Base-by-base conservation (phyloP, 64 coral and sea anemone genomes). In the Stylophora pistillata region DNA sequence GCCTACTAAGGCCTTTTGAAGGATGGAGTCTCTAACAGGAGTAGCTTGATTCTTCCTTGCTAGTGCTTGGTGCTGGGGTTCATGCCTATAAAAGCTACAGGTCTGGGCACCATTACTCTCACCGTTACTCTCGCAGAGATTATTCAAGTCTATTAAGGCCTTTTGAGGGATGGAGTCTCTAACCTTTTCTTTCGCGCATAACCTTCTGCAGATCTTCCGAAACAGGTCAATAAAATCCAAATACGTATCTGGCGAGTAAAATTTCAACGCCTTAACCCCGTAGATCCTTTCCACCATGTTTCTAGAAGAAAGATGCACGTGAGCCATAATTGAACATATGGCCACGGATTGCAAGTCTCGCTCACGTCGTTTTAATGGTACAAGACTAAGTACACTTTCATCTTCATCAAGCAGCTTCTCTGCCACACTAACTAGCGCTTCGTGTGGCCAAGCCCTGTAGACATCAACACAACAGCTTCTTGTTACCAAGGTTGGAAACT, bases 171-270 rank as follows among this genome's bases (percentile, higher is more conserved):
- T 47, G 7, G 3, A 47, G 3, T 47, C 37, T 25, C 64, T 68
- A 13, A 98, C 97, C 97, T 85, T 95, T 90, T 95, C 97, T 33
- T 93, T 92, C 34, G 58, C 53, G 32, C 97, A 95, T 53, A 99
- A 77, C 37, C 82, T 82, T 13, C 30, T 64, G 71, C 93, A 95
- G 53, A 89, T 91, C 57, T 88, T 99, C 64, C 78, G 87, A 53
- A 99, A 99, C 16, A 99, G 76, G 68, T 95, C 90, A 11, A 91
- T 84, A 80, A 99, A 95, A 58, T 99, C 97, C 28, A 99, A 10
- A 57, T 90, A 95, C 23, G 93, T 92, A 56, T 90, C 78, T 14
- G 97, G 97, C 0, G 93, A 73, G 59, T 95, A 99, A 71, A 95
- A 78, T 70, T 93, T 93, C 15, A 95, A 58, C 18, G 87, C 86